Percentiles rank a stretch among this genome's conserved stretches.
These are phyloP conservation scores for Malurus cyaneus DNA, from an alignment of 2,113 vertebrate genomes.

Conservation along the genomic window DNA sequence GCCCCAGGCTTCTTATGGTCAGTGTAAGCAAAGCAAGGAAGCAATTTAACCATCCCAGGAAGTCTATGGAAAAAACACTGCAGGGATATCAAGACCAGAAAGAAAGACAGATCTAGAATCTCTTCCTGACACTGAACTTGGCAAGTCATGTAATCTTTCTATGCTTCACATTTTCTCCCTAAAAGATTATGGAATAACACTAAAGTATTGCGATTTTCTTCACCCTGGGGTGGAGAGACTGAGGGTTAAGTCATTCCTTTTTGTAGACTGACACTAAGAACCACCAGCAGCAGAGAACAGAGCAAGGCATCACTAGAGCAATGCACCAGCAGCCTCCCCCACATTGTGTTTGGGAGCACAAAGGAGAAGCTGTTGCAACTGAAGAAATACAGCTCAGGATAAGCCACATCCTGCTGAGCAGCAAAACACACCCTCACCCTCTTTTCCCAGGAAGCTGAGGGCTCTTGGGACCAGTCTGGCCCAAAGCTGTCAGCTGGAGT, in stretches of 20 bases:
- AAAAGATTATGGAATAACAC: background rate
- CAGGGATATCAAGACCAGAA: background rate
- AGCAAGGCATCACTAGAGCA: background rate
- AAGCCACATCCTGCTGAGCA: slow-evolving; percentile 7
- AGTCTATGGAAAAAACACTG: background rate
- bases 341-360: rapidly evolving
- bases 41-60: background rate
- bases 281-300: background rate
- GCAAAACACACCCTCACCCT: background rate
- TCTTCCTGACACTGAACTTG: background rate
- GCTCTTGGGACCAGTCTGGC: rapidly evolving
- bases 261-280: background rate
- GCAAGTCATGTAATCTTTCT: background rate
- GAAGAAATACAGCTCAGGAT: background rate
- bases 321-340: background rate
- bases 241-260: background rate
- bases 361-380: background rate
- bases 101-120: background rate
- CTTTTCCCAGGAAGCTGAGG: background rate
- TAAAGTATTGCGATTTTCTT: background rate
- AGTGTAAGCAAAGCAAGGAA: background rate
- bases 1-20: background rate
- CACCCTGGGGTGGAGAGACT: background rate
- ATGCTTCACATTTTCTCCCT: rapidly evolving
- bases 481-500: background rate